Conservation (phyloP, 2,888 invertebrate genomes). For the Uloborus plumipes region DNA sequence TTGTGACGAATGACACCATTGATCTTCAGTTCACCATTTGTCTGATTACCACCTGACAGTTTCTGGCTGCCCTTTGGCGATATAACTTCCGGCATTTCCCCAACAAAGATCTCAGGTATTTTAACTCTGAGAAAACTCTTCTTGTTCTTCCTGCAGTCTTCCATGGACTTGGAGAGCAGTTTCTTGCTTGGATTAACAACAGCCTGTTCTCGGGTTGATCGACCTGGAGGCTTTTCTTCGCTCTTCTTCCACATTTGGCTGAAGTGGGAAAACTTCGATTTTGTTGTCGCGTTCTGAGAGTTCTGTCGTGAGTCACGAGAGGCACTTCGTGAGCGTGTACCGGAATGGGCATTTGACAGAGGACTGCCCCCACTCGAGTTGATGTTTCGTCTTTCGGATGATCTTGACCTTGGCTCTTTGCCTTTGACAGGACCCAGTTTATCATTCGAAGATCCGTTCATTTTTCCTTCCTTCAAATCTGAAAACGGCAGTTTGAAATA, state of each 20-base stretch:
- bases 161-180: constrained; percentile 34
- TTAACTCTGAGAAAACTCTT: constrained; percentile 38
- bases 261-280: constrained; percentile 24
- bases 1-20: constrained; percentile 5
- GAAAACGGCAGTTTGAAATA: not conserved
- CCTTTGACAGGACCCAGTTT: not conserved
- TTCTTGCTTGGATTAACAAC: constrained; percentile 14
- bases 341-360: not conserved
- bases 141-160: constrained; percentile 41
- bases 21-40: not conserved
- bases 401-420: constrained; percentile 3
- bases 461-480: not conserved
- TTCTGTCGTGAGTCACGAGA: constrained; percentile 12
- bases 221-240: not conserved
- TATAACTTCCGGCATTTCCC: not conserved
- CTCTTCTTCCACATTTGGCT: constrained; percentile 29
- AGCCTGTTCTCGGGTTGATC: not conserved
- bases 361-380: not conserved
- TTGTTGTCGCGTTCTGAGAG: not conserved
- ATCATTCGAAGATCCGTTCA: constrained; percentile 4
- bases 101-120: constrained; percentile 44
- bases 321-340: constrained; percentile 32
- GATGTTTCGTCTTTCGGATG: not conserved
- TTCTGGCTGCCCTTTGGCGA: not conserved
- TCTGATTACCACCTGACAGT: not conserved